A percentile compares a stretch with the other conserved stretches of the same genome.
phyloP scores from a whole-genome alignment of 2,797 vertebrate species.

The Acrossocheilus fasciatus region DNA sequence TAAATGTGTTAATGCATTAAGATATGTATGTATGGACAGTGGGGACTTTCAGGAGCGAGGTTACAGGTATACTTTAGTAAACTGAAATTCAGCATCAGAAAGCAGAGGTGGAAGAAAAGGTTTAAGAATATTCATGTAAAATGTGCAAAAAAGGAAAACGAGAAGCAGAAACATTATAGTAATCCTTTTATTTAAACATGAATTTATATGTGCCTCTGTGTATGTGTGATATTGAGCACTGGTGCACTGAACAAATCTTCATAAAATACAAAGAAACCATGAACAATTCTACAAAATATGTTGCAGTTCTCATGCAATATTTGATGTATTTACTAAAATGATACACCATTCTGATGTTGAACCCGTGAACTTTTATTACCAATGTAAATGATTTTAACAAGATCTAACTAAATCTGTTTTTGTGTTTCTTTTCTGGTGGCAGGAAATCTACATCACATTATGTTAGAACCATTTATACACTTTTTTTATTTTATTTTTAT shows the following conservation, averaged over 20 bases:
- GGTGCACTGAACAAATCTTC: neutral
- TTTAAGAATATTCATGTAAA: slow-evolving; percentile 33
- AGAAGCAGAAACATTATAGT: slow-evolving; percentile 47
- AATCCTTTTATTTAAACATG: slow-evolving; percentile 52
- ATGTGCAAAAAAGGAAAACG: slow-evolving; percentile 39
- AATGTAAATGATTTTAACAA: neutral
- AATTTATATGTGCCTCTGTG: slow-evolving; percentile 45
- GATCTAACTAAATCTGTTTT: neutral
- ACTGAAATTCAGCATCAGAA: slow-evolving; percentile 40
- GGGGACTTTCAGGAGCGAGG: slow-evolving; percentile 40
- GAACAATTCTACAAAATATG: neutral
- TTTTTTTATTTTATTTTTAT: too few species aligned
- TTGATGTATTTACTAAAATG: neutral
- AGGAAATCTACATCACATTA: slow-evolving; percentile 13
- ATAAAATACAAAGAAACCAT: neutral
- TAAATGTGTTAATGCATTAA: neutral
- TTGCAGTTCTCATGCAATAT: neutral
- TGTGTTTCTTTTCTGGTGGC: neutral
- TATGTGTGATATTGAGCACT: neutral
- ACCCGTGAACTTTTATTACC: neutral
- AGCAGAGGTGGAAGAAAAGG: slow-evolving; percentile 38
- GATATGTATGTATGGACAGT: neutral
- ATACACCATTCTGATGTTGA: neutral
- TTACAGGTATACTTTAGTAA: neutral
- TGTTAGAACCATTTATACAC: slow-evolving; percentile 19